Evolutionary conservation across 2,797 vertebrate species (phyloP).

Genomic region (Sebastiscus tertius): DNA sequence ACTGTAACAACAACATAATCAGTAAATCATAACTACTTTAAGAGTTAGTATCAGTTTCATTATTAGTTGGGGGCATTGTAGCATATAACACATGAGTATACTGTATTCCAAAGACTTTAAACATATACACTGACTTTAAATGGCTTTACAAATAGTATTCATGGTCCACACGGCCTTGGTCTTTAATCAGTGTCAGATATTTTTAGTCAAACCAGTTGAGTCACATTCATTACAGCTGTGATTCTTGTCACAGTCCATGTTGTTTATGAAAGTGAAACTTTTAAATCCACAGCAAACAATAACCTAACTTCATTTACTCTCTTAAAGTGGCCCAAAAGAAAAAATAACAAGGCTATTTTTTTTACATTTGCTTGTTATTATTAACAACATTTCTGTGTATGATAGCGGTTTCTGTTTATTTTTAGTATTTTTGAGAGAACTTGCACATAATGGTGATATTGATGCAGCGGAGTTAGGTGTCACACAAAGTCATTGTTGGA

Average conservation of each 20-base stretch:
- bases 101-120: not conserved
- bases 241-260: constrained; percentile 19
- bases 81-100: not conserved
- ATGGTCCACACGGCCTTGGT: constrained; percentile 4
- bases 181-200: constrained; percentile 53
- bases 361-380: not conserved
- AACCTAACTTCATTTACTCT: not conserved
- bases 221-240: constrained; percentile 51
- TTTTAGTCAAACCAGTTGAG: constrained; percentile 57
- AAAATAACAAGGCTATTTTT: not conserved
- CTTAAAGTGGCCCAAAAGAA: not conserved
- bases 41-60: not conserved
- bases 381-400: not conserved
- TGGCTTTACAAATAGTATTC: not conserved
- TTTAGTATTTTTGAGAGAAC: not conserved
- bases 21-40: not conserved
- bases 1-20: not conserved
- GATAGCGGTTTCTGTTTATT: not conserved
- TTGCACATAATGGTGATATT: constrained; percentile 3
- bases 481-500: constrained; percentile 44
- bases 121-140: not conserved
- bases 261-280: not conserved
- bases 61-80: not conserved
- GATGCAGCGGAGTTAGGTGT: not conserved
- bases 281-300: not conserved